These are phyloP conservation scores for Bhutanitis thaidina DNA, from an alignment of 2,888 invertebrate genomes.

Conservation along the genomic window DNA sequence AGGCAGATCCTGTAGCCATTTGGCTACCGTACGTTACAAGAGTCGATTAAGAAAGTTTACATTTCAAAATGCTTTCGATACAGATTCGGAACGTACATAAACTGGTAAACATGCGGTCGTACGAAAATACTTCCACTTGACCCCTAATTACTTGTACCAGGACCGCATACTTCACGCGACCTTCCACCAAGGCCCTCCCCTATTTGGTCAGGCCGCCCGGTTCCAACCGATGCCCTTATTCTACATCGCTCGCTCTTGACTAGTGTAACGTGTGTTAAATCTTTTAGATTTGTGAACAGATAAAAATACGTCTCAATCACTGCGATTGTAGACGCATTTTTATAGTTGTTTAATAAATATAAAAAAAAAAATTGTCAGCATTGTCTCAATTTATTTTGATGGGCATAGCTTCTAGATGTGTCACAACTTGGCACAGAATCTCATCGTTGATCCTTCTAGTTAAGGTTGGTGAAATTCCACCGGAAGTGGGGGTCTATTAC, in stretches of 20 bases:
- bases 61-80: no score
- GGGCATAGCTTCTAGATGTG: no score
- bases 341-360: no score
- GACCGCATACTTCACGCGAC: slow-evolving; percentile 23
- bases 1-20: no score
- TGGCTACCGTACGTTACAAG: no score
- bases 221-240: slow-evolving; percentile 23
- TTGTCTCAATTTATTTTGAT: no score
- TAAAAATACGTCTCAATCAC: slow-evolving; percentile 2
- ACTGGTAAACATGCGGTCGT: neutral
- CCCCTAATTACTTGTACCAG: slow-evolving; percentile 10
- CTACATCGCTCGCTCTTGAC: slow-evolving; percentile 17
- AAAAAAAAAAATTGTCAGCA: no score
- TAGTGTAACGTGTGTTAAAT: neutral
- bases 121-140: slow-evolving; percentile 13
- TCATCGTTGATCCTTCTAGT: no score
- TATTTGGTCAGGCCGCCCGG: slow-evolving; percentile 43
- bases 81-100: neutral
- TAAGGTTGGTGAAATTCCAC: no score
- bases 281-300: slow-evolving; percentile 4
- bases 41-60: no score
- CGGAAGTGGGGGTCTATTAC: no score
- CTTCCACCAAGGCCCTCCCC: slow-evolving; percentile 37
- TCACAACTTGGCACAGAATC: no score
- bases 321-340: neutral